These are phyloP conservation scores for Hypotaenidia okinawae DNA, from an alignment of 2,797 vertebrate genomes.

Conservation along the genomic window DNA sequence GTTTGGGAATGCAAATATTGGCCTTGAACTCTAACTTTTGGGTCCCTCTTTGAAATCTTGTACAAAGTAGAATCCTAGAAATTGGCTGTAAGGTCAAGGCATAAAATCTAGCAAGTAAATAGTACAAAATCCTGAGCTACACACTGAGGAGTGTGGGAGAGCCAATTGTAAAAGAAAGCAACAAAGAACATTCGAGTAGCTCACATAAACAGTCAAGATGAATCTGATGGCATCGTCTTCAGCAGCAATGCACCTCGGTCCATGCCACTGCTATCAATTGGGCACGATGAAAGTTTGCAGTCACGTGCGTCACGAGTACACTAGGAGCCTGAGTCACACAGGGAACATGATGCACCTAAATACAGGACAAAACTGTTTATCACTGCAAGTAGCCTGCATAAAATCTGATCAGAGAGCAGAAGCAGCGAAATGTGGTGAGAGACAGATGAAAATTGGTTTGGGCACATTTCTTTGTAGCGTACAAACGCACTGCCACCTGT, in stretches of 20 bases:
- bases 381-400: not conserved
- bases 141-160: not conserved
- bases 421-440: not conserved
- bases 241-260: not conserved
- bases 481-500: not conserved
- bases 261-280: not conserved
- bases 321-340: not conserved
- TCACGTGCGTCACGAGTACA: not conserved
- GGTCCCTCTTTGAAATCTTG: not conserved
- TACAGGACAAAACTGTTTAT: conserved; percentile 7
- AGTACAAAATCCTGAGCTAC: conserved; percentile 5
- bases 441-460: not conserved
- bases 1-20: not conserved
- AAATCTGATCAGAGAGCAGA: conserved; percentile 29
- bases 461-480: not conserved
- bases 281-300: not conserved
- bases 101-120: not conserved
- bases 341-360: not conserved
- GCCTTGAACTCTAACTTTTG: not conserved
- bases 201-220: not conserved
- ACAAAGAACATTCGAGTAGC: conserved; percentile 16
- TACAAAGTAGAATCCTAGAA: not conserved
- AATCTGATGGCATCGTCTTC: not conserved
- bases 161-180: not conserved
- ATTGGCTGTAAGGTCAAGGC: not conserved